A percentile compares a stretch with the other conserved stretches of the same genome.
phyloP scores from a whole-genome alignment of 2,797 vertebrate species.

The Choloepus didactylus region DNA sequence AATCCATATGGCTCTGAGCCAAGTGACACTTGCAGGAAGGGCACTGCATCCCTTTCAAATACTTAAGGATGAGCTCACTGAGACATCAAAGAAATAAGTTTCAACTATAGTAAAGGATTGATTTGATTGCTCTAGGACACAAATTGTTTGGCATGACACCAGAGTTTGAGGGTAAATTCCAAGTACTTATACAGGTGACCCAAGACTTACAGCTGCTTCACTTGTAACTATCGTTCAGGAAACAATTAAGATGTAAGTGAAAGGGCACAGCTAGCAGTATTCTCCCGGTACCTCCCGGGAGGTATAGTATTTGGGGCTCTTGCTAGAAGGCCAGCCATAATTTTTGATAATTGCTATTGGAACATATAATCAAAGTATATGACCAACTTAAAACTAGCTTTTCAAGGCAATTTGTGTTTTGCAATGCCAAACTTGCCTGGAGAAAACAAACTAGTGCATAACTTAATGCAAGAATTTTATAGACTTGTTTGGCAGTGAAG shows the following conservation, averaged over 20 bases:
- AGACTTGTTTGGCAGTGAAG: background rate
- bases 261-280: background rate
- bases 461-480: conserved; percentile 44
- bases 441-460: conserved; percentile 47
- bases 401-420: conserved; percentile 32
- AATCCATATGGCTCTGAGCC: conserved; percentile 78
- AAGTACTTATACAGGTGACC: conserved; percentile 81
- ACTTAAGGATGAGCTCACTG: conserved; percentile 81
- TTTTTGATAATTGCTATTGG: conserved; percentile 64
- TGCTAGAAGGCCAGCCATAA: conserved; percentile 39
- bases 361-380: conserved; percentile 31
- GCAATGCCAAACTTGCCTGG: background rate
- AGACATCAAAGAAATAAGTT: conserved; percentile 79
- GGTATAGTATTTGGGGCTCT: conserved; percentile 30
- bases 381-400: conserved; percentile 51
- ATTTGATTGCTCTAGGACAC: conserved; percentile 82
- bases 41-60: conserved; percentile 70
- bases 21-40: conserved; percentile 82
- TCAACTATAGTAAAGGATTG: conserved; percentile 65
- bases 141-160: conserved; percentile 81
- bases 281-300: conserved; percentile 62
- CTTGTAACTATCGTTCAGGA: conserved; percentile 78
- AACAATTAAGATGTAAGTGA: conserved; percentile 73
- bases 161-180: conserved; percentile 82
- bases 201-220: conserved; percentile 80